Evolutionary conservation across 1,140 invertebrate genomes (phyloP).

Genomic region (Brevipalpus yothersi): DNA sequence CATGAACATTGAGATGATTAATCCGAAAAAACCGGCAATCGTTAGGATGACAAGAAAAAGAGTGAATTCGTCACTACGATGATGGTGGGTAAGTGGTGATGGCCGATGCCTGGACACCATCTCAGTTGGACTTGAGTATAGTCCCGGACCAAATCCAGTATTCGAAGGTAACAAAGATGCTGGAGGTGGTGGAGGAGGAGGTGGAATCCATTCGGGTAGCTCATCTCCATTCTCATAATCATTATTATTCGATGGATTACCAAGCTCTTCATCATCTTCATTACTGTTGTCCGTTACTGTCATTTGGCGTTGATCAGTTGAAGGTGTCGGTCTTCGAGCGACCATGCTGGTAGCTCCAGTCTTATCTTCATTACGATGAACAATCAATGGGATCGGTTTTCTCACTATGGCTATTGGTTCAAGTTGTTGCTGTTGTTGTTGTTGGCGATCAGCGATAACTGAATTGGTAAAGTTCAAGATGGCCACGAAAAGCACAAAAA

Average conservation of each 20-base stretch:
- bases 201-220: neutral
- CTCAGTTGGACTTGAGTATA: neutral
- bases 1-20: conserved; percentile 6
- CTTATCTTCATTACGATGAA: neutral
- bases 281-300: neutral
- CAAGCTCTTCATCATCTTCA: neutral
- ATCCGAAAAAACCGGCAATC: conserved; percentile 3
- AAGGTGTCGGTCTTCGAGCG: neutral
- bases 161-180: neutral
- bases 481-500: too few relatives aligned
- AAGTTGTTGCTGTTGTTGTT: neutral
- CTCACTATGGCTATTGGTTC: neutral
- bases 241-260: neutral
- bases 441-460: too few relatives aligned
- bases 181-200: neutral
- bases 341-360: neutral
- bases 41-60: conserved; percentile 4
- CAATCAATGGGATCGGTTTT: neutral
- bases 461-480: too few relatives aligned
- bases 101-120: neutral
- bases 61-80: conserved; percentile 1
- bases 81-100: neutral
- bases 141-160: neutral
- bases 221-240: neutral
- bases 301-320: neutral